Evolutionary conservation across 2,888 invertebrate species (phyloP), one percentile per base, ranked within the genome.

Genomic region (Lasioglossum morio): DNA sequence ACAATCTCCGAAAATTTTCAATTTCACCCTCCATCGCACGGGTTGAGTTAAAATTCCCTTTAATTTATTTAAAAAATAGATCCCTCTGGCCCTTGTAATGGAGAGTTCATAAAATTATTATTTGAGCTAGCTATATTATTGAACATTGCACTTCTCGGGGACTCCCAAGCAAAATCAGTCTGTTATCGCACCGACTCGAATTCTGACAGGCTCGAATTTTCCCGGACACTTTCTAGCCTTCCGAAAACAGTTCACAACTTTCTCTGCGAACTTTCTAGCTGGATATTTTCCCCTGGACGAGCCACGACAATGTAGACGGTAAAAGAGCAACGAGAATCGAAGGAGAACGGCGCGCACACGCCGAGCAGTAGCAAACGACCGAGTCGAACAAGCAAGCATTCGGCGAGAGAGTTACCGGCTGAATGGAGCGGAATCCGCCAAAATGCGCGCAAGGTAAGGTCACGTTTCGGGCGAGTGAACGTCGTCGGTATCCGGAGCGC

Each of bases 371-470:
- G 23, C 34, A 34, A 66, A 66, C 37, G 37, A 34, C 23, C 69
- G n/a, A 70, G 10, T 37, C 40, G 40, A n/a, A 77, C 16, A 37
- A 37, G 34, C n/a, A 37, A 37, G 34, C 23, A n/a, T 57, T 57
- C 57, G 57, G 57, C n/a, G 48, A n/a, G 48, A 76, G 63, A 84
- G 89, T 92, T 92, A 92, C 92, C 92, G 86, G 84, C 87, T 79
- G 86, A 85, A 85, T 87, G 75, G 69, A 86, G 79, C 43, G 10
- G 80, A 63, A 27, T 87, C 77, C 73, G 77, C 27, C 77, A 77
- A 81, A 86, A 84, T 79, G 82, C 83, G 76, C 84, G 84, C 79
- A 80, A 72, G 86, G 82, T 86, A 86, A 89, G 77, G 82, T 91
- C 88, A 89, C 86, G 84, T 86, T 86, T 83, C 72, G 79, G 69